Base-by-base conservation (phyloP, 2,797 vertebrate genomes). In the Sebastes hubbsi region DNA sequence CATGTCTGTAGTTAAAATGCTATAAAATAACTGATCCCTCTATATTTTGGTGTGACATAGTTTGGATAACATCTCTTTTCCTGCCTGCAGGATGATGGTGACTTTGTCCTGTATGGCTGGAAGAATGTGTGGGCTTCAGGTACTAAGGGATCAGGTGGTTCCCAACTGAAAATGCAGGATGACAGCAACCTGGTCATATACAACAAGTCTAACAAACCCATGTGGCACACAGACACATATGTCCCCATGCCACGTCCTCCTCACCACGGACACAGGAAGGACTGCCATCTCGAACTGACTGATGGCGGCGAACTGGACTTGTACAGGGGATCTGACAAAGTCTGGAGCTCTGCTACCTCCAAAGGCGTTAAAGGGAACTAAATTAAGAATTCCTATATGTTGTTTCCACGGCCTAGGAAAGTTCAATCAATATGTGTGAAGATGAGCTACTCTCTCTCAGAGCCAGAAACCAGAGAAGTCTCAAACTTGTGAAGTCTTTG, bases 11-110 rank as follows among this genome's bases (percentile, higher is more conserved):
- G 20, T 52, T 52, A n/a, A 52, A 52, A 54, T 54, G 10, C 52
- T 11, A n/a, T 12, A 36, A 36, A 36, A 36, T 36, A 36, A 52
- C 49, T n/a, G 8, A 52, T n/a, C 20, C 8, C 49, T 52, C 34
- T 9, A 52, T 25, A 25, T 56, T 27, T 58, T 29, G 25, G 25
- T 56, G 12, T 18, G 56, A 16, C 2, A 27, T 58, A 2, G 6
- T 25, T 58, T 56, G 22, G 11, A 24, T 36, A 24, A 36, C 2
- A 42, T 10, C 27, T 30, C 18, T 36, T 24, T 75, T 32, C 65
- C 5, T 70, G 16, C 1, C 56, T 71, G 42, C 78, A 91, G 89
- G 60, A 46, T 1, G 88, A 90, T 9, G 14, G 46, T 18, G 1
- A 49, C 52, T 22, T 54, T 54, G 52, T 54, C 52, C n/a, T 54